Evolutionary conservation across 2,888 invertebrate species (phyloP).

Genomic region (Xestia c-nigrum): DNA sequence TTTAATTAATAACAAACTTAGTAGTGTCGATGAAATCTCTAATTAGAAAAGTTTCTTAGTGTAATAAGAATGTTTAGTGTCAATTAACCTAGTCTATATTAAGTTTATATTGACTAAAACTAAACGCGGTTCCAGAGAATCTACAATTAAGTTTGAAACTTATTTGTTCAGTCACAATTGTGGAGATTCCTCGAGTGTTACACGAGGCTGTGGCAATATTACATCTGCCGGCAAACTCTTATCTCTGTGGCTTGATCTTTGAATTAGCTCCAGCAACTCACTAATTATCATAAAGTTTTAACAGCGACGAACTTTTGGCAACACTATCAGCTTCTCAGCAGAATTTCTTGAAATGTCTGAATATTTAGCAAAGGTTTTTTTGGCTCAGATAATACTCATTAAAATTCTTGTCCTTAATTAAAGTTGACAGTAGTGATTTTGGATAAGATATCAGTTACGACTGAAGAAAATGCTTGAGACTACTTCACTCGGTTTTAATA

Average conservation of each 20-base stretch:
- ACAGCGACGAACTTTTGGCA: constrained; percentile 80
- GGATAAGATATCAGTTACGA: constrained; percentile 22
- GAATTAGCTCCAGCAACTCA: constrained; percentile 81
- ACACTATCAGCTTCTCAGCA: constrained; percentile 78
- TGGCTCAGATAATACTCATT: constrained; percentile 49
- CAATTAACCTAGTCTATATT: constrained; percentile 31
- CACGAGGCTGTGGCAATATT: constrained; percentile 63
- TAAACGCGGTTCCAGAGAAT: constrained; percentile 59
- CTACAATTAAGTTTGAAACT: constrained; percentile 70
- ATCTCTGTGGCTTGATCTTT: constrained; percentile 79
- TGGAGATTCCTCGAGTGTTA: constrained; percentile 60
- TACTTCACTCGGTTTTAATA: constrained; percentile 18
- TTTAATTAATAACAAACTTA: constrained; percentile 17
- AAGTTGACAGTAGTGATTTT: constrained; percentile 37
- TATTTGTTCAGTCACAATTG: constrained; percentile 67
- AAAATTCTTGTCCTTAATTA: constrained; percentile 60
- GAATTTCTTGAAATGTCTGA: constrained; percentile 72
- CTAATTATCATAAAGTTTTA: constrained; percentile 86
- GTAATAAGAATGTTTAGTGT: constrained; percentile 44
- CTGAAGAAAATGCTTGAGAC: constrained; percentile 21
- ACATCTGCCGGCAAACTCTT: constrained; percentile 74
- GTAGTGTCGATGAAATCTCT: constrained; percentile 15
- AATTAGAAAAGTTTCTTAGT: constrained; percentile 48
- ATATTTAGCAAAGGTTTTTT: constrained; percentile 75
- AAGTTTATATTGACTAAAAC: constrained; percentile 57